These are phyloP conservation scores for Cydia splendana DNA, from an alignment of 1,140 invertebrate species.

Conservation along the genomic window DNA sequence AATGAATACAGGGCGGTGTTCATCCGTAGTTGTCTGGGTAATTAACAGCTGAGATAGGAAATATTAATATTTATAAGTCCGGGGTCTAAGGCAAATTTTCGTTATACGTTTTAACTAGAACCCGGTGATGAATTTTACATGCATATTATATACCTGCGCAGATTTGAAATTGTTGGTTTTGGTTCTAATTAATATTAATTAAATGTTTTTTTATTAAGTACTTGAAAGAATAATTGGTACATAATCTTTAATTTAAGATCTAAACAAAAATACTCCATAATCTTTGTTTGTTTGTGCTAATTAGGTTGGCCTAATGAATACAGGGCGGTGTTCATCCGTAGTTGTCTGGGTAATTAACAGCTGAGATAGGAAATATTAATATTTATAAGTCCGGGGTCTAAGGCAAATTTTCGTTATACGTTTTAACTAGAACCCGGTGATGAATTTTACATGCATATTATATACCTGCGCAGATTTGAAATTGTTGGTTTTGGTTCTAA, in stretches of 20 bases:
- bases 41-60: slow-evolving; percentile 77
- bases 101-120: slow-evolving; percentile 64
- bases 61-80: slow-evolving; percentile 78
- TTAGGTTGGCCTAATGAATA: slow-evolving; percentile 75
- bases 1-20: slow-evolving; percentile 73
- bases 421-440: slow-evolving; percentile 57
- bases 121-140: slow-evolving; percentile 67
- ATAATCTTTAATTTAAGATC: no score
- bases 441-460: slow-evolving; percentile 70
- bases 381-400: slow-evolving; percentile 68
- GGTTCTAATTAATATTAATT: background rate
- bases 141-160: slow-evolving; percentile 39
- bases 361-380: slow-evolving; percentile 78
- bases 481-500: background rate
- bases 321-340: slow-evolving; percentile 70
- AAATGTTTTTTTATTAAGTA: no score
- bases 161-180: slow-evolving; percentile 2
- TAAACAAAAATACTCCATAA: no score
- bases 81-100: slow-evolving; percentile 60
- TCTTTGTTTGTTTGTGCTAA: slow-evolving; percentile 69
- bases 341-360: slow-evolving; percentile 76
- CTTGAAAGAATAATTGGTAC: no score
- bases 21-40: slow-evolving; percentile 73
- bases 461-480: slow-evolving; percentile 3
- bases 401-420: slow-evolving; percentile 66